These are phyloP conservation scores for Rhynchophorus ferrugineus DNA, from an alignment of 1,140 invertebrate genomes.

Conservation along the genomic window DNA sequence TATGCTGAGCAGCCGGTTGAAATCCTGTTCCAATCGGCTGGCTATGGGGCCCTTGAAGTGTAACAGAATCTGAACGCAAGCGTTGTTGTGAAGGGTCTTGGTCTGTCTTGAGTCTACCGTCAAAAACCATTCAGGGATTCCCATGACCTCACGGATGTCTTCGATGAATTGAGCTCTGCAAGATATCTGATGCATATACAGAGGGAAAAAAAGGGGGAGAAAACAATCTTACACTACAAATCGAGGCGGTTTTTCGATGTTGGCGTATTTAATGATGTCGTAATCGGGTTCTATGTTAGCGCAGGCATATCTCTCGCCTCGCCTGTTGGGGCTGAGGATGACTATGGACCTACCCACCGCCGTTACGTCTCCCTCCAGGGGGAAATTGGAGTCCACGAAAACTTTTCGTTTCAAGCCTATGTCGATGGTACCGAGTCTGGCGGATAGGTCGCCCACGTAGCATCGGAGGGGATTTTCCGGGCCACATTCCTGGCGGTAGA, in stretches of 20 bases:
- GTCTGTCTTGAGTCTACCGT: slow-evolving; percentile 76
- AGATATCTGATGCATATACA: too few relatives aligned
- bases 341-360: slow-evolving; percentile 82
- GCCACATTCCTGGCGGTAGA: slow-evolving; percentile 81
- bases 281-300: slow-evolving; percentile 87
- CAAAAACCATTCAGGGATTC: slow-evolving; percentile 83
- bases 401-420: slow-evolving; percentile 71
- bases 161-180: slow-evolving; percentile 75
- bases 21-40: slow-evolving; percentile 67
- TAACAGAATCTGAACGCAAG: slow-evolving; percentile 80
- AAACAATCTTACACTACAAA: slow-evolving; percentile 87
- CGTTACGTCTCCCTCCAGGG: slow-evolving; percentile 65
- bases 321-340: slow-evolving; percentile 68
- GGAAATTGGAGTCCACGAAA: slow-evolving; percentile 81
- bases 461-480: slow-evolving; percentile 81
- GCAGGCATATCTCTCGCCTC: slow-evolving; percentile 70
- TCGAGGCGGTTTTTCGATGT: slow-evolving; percentile 75
- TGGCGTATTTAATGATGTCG: slow-evolving; percentile 85
- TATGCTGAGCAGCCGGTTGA: slow-evolving; percentile 62
- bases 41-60: slow-evolving; percentile 81
- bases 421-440: slow-evolving; percentile 74
- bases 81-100: slow-evolving; percentile 63
- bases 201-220: too few relatives aligned
- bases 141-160: slow-evolving; percentile 73
- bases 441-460: slow-evolving; percentile 87